A percentile compares a stretch with the other conserved stretches of the same genome.
Conservation (phyloP, 1,140 invertebrate species). For the Papilio machaon region DNA sequence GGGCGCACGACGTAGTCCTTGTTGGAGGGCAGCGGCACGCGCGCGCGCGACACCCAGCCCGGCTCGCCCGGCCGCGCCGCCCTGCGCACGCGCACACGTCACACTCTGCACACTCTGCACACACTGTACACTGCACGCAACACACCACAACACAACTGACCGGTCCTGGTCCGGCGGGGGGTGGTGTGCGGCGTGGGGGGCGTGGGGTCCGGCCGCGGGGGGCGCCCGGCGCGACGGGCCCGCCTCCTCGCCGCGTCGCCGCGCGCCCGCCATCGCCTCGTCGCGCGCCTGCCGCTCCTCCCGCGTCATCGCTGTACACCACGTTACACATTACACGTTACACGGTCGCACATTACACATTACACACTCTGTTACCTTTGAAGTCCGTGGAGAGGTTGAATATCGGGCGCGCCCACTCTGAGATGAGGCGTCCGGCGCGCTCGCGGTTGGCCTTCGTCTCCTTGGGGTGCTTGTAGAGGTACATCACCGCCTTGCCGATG, state of each 20-base stretch:
- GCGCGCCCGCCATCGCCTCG: conserved; percentile 86
- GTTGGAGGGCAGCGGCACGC: conserved; percentile 96
- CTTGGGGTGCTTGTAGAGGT: conserved; percentile 99
- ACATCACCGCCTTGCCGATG: conserved; percentile 99
- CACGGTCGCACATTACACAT: too few relatives aligned
- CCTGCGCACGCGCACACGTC: conserved; percentile 70
- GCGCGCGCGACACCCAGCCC: conserved; percentile 96
- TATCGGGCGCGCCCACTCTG: conserved; percentile 97
- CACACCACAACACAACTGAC: conserved; percentile 28
- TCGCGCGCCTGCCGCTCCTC: conserved; percentile 96
- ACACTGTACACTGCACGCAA: neutral
- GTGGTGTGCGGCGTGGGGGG: conserved; percentile 43
- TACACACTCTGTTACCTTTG: conserved; percentile 83
- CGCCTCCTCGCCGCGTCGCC: conserved; percentile 54
- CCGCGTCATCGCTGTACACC: conserved; percentile 86
- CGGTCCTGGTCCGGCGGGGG: conserved; percentile 41
- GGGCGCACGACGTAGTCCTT: conserved; percentile 98
- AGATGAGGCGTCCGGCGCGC: conserved; percentile 95
- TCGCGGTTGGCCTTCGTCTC: conserved; percentile 97
- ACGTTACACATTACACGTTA: too few relatives aligned
- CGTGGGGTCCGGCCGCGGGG: neutral
- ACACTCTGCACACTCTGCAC: conserved; percentile 74
- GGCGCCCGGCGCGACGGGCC: conserved; percentile 42
- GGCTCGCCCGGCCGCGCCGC: conserved; percentile 94
- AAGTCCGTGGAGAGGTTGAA: conserved; percentile 98